A percentile compares a stretch with the other conserved stretches of the same genome.
These are phyloP conservation scores for Python bivittatus DNA, from an alignment of 2,113 vertebrate species.

Conservation along the genomic window DNA sequence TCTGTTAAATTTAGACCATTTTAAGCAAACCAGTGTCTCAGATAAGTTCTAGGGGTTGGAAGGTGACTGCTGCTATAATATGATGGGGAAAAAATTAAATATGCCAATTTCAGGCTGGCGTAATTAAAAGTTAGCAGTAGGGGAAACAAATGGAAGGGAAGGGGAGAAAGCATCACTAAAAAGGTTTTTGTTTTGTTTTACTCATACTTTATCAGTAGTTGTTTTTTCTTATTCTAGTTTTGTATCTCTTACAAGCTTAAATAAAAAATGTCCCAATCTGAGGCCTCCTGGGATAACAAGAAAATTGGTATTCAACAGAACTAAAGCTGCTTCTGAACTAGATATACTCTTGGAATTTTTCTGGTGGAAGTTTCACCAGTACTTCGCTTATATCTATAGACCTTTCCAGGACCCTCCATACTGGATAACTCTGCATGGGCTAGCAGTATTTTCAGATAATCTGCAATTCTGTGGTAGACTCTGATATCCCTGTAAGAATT, in stretches of 20 bases:
- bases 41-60: not conserved
- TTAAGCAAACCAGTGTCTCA: not conserved
- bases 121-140: not conserved
- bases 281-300: not conserved
- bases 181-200: not conserved
- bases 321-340: not conserved
- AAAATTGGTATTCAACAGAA: not conserved
- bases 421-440: not conserved
- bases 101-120: not conserved
- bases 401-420: not conserved
- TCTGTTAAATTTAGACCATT: not conserved
- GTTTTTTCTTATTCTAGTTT: not conserved
- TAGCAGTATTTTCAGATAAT: not conserved
- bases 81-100: not conserved
- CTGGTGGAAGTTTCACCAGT: not conserved
- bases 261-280: not conserved
- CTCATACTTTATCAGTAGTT: not conserved
- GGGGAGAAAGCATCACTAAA: not conserved
- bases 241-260: not conserved
- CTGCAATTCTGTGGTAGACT: not conserved
- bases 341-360: not conserved
- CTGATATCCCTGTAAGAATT: too few relatives aligned
- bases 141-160: not conserved
- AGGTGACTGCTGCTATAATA: not conserved
- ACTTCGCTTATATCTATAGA: not conserved